Evolutionary conservation across 2,888 invertebrate species (phyloP).

Genomic region (Trachelus stipa): DNA sequence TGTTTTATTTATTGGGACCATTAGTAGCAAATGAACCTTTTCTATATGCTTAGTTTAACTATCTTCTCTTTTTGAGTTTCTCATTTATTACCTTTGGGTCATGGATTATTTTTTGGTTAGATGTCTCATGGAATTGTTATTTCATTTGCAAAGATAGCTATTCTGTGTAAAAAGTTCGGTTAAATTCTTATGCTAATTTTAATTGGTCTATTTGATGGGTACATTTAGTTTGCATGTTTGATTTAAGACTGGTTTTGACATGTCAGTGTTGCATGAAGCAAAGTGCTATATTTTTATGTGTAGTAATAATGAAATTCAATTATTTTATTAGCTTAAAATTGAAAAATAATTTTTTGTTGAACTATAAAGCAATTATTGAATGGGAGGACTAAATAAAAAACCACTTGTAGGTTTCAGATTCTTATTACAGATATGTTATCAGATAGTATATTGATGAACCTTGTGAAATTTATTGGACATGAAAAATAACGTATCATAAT

Average conservation of each 20-base stretch:
- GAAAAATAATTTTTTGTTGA: neutral
- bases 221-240: neutral
- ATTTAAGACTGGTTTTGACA: neutral
- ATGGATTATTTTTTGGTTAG: neutral
- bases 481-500: neutral
- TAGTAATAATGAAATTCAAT: neutral
- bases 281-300: too few species aligned
- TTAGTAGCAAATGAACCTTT: neutral
- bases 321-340: neutral
- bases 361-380: neutral
- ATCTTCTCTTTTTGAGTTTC: neutral
- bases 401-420: neutral
- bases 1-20: constrained; percentile 4
- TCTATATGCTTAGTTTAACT: neutral
- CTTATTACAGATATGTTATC: neutral
- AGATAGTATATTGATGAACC: neutral
- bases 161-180: neutral
- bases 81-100: neutral
- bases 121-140: neutral
- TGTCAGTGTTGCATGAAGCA: neutral
- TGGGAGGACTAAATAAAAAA: neutral
- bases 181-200: neutral
- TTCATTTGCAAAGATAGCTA: neutral
- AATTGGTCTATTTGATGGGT: neutral
- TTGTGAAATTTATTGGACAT: neutral